Conservation (phyloP, 1,140 invertebrate genomes). For the Penaeus chinensis region DNA sequence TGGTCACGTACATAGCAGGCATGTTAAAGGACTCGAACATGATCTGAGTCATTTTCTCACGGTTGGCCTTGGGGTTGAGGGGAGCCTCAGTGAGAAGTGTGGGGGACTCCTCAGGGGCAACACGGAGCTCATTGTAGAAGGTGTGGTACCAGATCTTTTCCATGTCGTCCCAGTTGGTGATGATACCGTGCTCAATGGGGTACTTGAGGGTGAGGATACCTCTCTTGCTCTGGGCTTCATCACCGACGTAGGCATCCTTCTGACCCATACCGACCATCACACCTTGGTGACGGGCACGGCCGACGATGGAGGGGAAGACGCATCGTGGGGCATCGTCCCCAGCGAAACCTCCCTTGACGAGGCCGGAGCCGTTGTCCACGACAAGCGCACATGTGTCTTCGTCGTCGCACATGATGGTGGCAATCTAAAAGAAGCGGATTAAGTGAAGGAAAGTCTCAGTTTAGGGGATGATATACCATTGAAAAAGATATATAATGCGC, state of each 20-base stretch:
- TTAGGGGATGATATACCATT: too few relatives aligned
- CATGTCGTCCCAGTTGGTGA: conserved; percentile 98
- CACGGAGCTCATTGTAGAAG: conserved; percentile 95
- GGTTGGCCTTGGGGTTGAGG: conserved; percentile 90
- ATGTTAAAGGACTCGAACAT: conserved; percentile 96
- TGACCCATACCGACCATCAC: conserved; percentile 99
- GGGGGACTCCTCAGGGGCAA: conserved; percentile 93
- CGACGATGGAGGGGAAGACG: conserved; percentile 95
- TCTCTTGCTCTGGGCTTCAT: conserved; percentile 96
- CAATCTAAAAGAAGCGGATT: too few relatives aligned
- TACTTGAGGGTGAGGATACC: conserved; percentile 67
- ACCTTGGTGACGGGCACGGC: conserved; percentile 85
- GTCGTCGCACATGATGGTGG: too few relatives aligned
- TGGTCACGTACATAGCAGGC: conserved; percentile 92
- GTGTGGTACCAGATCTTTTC: conserved; percentile 97
- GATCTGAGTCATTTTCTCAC: conserved; percentile 89
- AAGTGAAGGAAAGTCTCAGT: too few relatives aligned
- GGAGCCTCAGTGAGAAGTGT: conserved; percentile 81
- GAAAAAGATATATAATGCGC: too few relatives aligned
- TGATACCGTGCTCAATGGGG: conserved; percentile 79
- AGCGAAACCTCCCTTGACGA: conserved; percentile 77
- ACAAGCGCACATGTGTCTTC: conserved; percentile 69
- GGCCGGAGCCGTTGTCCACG: conserved; percentile 76
- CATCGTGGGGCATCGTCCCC: conserved; percentile 78
- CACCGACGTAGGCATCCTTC: conserved; percentile 96